Evolutionary conservation across 2,888 invertebrate genomes (phyloP).

Genomic region (Flabesymbios commensalis): DNA sequence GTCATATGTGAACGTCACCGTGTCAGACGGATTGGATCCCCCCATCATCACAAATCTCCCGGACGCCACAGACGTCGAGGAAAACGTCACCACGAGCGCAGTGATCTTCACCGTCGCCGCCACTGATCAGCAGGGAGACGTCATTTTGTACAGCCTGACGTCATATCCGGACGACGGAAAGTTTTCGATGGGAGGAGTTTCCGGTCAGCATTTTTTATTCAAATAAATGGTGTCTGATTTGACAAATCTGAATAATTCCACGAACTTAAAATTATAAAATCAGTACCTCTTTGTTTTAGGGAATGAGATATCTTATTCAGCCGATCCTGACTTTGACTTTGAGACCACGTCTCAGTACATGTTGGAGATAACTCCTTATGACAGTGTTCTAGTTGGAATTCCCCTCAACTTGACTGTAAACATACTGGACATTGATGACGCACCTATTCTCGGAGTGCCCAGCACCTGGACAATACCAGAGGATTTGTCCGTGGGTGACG

Average conservation of each 20-base stretch:
- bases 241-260: background rate
- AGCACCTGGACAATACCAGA: background rate
- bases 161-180: background rate
- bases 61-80: background rate
- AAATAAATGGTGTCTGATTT: background rate
- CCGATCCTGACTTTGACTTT: background rate
- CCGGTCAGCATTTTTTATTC: too few relatives aligned
- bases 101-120: background rate
- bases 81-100: conserved; percentile 1
- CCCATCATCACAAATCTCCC: conserved; percentile 6
- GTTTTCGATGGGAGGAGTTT: background rate
- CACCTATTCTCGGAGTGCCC: background rate
- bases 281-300: too few relatives aligned
- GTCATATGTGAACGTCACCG: background rate
- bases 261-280: too few relatives aligned
- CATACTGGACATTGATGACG: background rate
- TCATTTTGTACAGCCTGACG: background rate
- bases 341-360: background rate
- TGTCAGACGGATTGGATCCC: background rate
- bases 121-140: conserved; percentile 1
- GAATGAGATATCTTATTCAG: background rate
- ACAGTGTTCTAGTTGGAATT: background rate
- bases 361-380: background rate
- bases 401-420: background rate
- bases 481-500: background rate